phyloP scores from a whole-genome alignment of 2,797 vertebrate genomes.

The Anguilla obscura region DNA sequence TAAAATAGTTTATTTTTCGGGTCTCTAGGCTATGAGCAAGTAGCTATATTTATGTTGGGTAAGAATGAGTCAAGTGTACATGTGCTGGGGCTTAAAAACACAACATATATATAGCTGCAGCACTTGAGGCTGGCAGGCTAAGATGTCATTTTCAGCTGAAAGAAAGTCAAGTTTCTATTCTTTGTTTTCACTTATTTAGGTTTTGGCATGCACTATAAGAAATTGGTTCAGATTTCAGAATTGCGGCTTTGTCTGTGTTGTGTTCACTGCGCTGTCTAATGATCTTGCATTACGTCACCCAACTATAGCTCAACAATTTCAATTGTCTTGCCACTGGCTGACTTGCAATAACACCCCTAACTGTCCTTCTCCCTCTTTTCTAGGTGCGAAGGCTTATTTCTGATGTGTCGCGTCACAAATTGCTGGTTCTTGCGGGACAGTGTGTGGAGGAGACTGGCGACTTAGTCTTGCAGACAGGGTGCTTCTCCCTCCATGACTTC shows the following conservation, averaged over 20 bases:
- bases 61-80: not conserved
- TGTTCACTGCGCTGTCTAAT: not conserved
- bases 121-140: not conserved
- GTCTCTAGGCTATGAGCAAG: not conserved
- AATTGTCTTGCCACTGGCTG: not conserved
- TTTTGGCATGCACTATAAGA: not conserved
- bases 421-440: slow-evolving; percentile 86
- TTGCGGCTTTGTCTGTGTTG: not conserved
- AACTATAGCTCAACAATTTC: not conserved
- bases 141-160: slow-evolving; percentile 1
- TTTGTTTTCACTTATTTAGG: slow-evolving; percentile 16
- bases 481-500: slow-evolving; percentile 81
- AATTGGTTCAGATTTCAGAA: not conserved
- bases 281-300: not conserved
- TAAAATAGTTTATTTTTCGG: not conserved
- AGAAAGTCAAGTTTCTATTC: not conserved
- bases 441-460: slow-evolving; percentile 83
- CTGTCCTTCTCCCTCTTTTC: not conserved
- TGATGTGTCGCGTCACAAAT: slow-evolving; percentile 79
- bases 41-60: slow-evolving; percentile 22
- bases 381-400: slow-evolving; percentile 86
- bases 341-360: not conserved
- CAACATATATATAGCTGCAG: not conserved
- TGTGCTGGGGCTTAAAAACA: not conserved
- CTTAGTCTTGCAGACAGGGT: slow-evolving; percentile 83